A percentile compares a stretch with the other conserved stretches of the same genome.
Conservation (phyloP, 1,140 invertebrate genomes). For the Ooceraea biroi region DNA sequence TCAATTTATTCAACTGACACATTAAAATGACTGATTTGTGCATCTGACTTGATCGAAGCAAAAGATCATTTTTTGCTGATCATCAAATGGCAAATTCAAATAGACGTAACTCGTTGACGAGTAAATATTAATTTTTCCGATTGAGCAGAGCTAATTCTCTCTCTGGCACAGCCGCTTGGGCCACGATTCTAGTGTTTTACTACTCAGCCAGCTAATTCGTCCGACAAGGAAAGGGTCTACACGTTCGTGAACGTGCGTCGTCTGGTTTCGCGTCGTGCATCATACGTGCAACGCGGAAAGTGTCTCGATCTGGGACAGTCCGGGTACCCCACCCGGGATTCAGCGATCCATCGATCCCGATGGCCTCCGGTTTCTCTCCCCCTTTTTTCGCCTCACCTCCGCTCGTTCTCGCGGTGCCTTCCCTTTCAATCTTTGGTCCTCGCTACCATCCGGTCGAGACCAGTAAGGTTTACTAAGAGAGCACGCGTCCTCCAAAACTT, state of each 20-base stretch:
- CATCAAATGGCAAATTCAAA: too few relatives aligned
- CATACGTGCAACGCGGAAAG: conserved; percentile 69
- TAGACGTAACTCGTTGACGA: too few relatives aligned
- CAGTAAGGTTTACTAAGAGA: conserved; percentile 83
- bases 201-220: neutral
- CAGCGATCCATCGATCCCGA: conserved; percentile 65
- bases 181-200: neutral
- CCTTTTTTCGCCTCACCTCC: conserved; percentile 46
- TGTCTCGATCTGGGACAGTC: conserved; percentile 73
- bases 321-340: conserved; percentile 66
- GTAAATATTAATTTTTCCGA: neutral
- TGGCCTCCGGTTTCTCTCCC: conserved; percentile 57
- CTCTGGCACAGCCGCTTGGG: neutral
- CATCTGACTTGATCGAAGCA: too few relatives aligned
- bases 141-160: neutral
- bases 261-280: conserved; percentile 40
- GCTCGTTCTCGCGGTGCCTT: conserved; percentile 38
- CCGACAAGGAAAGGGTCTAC: neutral
- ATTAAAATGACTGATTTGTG: too few relatives aligned
- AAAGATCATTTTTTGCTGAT: too few relatives aligned
- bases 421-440: conserved; percentile 76
- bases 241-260: neutral
- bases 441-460: conserved; percentile 75
- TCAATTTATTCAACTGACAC: too few relatives aligned
- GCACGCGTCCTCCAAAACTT: conserved; percentile 81